A percentile compares a stretch with the other conserved stretches of the same genome.
Conservation (phyloP, 2,113 vertebrate species). For the Gila orcuttii region DNA sequence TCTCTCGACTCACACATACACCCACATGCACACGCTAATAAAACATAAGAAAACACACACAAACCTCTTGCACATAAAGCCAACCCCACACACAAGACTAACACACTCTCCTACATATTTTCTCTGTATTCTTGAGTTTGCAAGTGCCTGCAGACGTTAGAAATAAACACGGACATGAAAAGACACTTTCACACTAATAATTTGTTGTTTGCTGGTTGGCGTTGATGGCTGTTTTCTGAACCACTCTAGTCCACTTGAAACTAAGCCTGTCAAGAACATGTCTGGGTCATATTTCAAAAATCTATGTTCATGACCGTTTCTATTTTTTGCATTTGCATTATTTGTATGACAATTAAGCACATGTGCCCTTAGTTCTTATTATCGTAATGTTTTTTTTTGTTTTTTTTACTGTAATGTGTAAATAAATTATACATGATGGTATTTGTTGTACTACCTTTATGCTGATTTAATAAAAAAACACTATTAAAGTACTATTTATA, state of each 20-base stretch:
- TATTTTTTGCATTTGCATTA: not conserved
- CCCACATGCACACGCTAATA: constrained; percentile 31
- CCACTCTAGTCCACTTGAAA: not conserved
- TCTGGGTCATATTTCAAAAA: not conserved
- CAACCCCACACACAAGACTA: constrained; percentile 15
- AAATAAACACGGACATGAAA: constrained; percentile 38
- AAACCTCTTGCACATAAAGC: constrained; percentile 18
- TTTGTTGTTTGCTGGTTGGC: not conserved
- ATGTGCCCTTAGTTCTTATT: not conserved
- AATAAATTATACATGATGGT: not conserved
- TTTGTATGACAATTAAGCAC: not conserved
- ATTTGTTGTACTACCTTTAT: not conserved
- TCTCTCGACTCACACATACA: constrained; percentile 19
- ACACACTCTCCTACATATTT: constrained; percentile 29
- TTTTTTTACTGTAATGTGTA: not conserved
- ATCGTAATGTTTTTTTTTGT: not conserved
- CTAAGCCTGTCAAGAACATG: not conserved
- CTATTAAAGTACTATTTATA: not conserved
- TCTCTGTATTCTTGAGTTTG: constrained; percentile 7
- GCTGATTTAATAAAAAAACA: not conserved
- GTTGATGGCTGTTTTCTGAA: constrained; percentile 8
- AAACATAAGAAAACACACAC: constrained; percentile 41
- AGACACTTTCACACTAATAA: constrained; percentile 1
- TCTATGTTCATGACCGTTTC: not conserved
- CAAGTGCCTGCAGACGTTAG: constrained; percentile 33